These are phyloP conservation scores for Laothoe populi DNA, from an alignment of 2,888 invertebrate species.

Conservation along the genomic window DNA sequence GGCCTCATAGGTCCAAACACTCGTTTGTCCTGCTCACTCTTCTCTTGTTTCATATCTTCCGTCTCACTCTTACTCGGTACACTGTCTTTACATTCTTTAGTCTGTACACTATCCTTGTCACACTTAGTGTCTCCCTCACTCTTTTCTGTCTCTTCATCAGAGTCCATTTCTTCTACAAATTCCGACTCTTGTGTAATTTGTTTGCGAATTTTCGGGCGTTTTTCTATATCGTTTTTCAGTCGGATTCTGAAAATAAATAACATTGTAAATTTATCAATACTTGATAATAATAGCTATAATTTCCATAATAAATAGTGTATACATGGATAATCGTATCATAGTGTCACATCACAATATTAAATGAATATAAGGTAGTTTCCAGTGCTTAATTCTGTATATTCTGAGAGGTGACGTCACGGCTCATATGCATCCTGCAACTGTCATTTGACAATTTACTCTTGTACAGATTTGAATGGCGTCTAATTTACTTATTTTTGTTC, in stretches of 20 bases:
- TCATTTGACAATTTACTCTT: too few relatives aligned
- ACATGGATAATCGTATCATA: too few relatives aligned
- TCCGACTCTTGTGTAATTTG: conserved; percentile 61
- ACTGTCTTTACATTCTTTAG: conserved; percentile 23
- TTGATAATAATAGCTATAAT: neutral
- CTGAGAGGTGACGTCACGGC: too few relatives aligned
- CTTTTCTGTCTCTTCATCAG: conserved; percentile 62
- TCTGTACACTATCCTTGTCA: conserved; percentile 12
- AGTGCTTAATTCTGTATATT: too few relatives aligned
- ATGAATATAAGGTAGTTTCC: too few relatives aligned
- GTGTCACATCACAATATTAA: too few relatives aligned
- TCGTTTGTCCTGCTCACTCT: conserved; percentile 46
- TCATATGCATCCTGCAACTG: too few relatives aligned
- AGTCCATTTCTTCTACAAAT: conserved; percentile 82
- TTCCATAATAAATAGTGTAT: too few relatives aligned
- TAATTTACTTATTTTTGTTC: too few relatives aligned
- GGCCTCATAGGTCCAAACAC: conserved; percentile 79
- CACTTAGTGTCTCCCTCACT: conserved; percentile 22
- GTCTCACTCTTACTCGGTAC: conserved; percentile 22
- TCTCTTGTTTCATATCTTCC: conserved; percentile 26
- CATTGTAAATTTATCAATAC: neutral
- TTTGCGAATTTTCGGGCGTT: conserved; percentile 53
- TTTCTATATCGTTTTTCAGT: conserved; percentile 76
- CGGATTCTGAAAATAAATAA: conserved; percentile 61
- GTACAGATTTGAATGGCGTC: too few relatives aligned